phyloP scores from a whole-genome alignment of 2,113 vertebrate genomes.

The Natator depressus region DNA sequence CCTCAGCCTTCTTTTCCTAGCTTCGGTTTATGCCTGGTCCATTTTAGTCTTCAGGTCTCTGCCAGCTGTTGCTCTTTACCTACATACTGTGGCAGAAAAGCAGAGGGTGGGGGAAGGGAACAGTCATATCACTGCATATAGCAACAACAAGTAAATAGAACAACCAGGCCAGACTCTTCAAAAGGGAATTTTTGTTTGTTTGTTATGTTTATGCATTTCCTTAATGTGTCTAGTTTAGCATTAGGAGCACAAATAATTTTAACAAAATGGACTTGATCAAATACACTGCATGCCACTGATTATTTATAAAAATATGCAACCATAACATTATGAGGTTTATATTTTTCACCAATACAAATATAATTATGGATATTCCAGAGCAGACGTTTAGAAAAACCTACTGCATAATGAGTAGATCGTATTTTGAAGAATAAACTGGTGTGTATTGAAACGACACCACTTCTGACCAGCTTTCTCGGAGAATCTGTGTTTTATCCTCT shows the following conservation, averaged over 20 bases:
- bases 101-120: neutral
- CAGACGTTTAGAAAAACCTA: neutral
- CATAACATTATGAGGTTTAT: too few relatives aligned
- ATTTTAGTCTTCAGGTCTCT: neutral
- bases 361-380: too few relatives aligned
- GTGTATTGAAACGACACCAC: neutral
- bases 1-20: neutral
- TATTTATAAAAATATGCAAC: too few relatives aligned
- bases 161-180: neutral
- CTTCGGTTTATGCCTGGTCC: neutral
- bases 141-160: neutral
- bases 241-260: neutral
- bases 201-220: neutral
- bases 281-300: neutral
- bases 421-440: neutral
- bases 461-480: neutral
- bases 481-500: neutral
- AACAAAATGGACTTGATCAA: too few relatives aligned
- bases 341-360: too few relatives aligned
- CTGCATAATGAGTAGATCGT: neutral
- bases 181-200: neutral
- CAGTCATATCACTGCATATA: neutral
- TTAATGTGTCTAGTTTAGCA: neutral
- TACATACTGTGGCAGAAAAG: neutral
- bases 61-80: neutral